Base-by-base conservation (phyloP, 1,140 invertebrate species). In the Protaetia brevitarsis region DNA sequence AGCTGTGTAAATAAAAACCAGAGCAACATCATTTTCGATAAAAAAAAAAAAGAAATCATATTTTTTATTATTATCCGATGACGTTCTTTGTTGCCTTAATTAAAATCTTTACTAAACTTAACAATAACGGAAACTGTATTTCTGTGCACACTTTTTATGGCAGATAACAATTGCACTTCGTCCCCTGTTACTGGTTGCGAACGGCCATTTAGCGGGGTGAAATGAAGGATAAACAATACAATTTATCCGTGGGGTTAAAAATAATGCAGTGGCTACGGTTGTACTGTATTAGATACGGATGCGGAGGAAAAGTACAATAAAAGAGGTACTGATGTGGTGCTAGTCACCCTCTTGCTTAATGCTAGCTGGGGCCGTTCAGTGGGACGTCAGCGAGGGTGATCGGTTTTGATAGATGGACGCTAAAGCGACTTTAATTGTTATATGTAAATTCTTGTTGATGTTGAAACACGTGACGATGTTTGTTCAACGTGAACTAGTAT, bases 371-470 rank as follows among this genome's bases (percentile, higher is more conserved):
- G 41, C 27, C 27, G 28, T 56, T 63, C 45, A 41, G 51, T 60
- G 60, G 65, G 51, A 27, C 30, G 59, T 37, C 34, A 21, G 41
- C 36, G 28, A 63, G 59, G 59, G 65, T 41, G 60, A 29, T 66
- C 56, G 56, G 62, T 68, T 64, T 64, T 68, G 66, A 68, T 68
- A 36, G 66, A 68, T 68, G 66, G 61, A 68, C 41, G 57, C 57
- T 68, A 68, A 68, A 68, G 66, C 62, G 66, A 68, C 66, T 68
- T 68, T 68, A 68, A 68, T 68, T 68, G 66, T 68, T 68, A 68
- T 68, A 68, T 64, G 66, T 68, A 68, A 68, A 68, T 62, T 62
- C 31, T 28, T 59, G 57, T 59, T 59, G 26, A 59, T 27, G 57
- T 59, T 28, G 4, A n/a, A 31, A 59, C 57, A 59, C 57, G 57